These are phyloP conservation scores for Hypomesus transpacificus DNA, from an alignment of 2,113 vertebrate species.

Conservation along the genomic window DNA sequence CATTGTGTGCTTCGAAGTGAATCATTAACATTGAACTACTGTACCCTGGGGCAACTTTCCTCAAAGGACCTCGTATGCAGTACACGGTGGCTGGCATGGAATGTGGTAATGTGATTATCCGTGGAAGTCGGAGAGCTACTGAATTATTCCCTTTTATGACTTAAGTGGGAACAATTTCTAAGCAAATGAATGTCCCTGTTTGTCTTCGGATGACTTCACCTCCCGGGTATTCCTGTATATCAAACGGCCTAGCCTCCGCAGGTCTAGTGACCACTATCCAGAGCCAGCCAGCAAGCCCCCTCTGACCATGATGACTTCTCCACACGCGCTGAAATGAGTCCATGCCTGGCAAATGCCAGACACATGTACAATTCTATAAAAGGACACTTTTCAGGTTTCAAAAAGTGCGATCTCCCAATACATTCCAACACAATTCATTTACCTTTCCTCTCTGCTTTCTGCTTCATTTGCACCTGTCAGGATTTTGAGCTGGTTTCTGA, in stretches of 20 bases:
- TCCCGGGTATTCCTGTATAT: slow-evolving; percentile 47
- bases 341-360: slow-evolving; percentile 45
- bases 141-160: background rate
- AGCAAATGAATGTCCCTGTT: slow-evolving; percentile 39
- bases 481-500: slow-evolving; percentile 22
- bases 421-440: too few relatives aligned
- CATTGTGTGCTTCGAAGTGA: background rate
- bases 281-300: slow-evolving; percentile 18
- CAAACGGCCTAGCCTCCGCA: slow-evolving; percentile 42
- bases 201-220: slow-evolving; percentile 48
- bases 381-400: slow-evolving; percentile 45
- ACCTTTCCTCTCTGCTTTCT: slow-evolving; percentile 30
- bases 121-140: slow-evolving; percentile 3
- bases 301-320: slow-evolving; percentile 49
- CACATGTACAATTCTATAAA: slow-evolving; percentile 54
- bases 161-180: slow-evolving; percentile 37
- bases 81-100: slow-evolving; percentile 33
- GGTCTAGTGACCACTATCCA: slow-evolving; percentile 41
- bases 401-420: slow-evolving; percentile 17
- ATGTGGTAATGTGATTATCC: slow-evolving; percentile 17
- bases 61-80: slow-evolving; percentile 24
- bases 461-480: slow-evolving; percentile 52
- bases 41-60: slow-evolving; percentile 32
- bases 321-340: slow-evolving; percentile 30
- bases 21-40: slow-evolving; percentile 21